Conservation (phyloP, 2,113 vertebrate species). For the Argyrosomus japonicus region DNA sequence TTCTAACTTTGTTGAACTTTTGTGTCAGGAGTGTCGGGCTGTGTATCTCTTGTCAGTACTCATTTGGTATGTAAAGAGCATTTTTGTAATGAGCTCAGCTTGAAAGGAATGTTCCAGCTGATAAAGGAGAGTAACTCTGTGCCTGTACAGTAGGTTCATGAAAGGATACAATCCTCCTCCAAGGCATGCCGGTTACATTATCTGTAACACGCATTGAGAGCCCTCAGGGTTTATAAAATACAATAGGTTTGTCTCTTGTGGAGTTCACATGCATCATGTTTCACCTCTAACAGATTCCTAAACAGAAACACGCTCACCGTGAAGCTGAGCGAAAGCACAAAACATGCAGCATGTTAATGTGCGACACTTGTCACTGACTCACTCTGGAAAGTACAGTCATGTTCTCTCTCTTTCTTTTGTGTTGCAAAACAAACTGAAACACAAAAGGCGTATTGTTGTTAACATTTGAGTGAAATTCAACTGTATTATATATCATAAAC, state of each 20-base stretch:
- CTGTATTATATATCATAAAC: neutral
- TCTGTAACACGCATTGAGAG: slow-evolving; percentile 25
- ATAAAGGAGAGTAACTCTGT: slow-evolving; percentile 14
- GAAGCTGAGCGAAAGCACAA: neutral
- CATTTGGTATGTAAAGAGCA: neutral
- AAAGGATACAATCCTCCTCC: slow-evolving; percentile 16
- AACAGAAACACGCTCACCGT: neutral
- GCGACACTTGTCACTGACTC: too few relatives aligned
- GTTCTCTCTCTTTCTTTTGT: neutral
- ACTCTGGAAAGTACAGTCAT: neutral
- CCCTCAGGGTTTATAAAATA: slow-evolving; percentile 3
- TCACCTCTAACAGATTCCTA: neutral
- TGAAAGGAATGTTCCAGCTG: slow-evolving; percentile 14
- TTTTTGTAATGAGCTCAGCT: slow-evolving; percentile 27
- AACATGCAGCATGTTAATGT: neutral
- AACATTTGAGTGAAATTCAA: neutral
- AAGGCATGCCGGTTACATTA: neutral
- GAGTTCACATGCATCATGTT: slow-evolving; percentile 18
- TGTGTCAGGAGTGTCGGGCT: neutral
- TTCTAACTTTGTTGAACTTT: neutral
- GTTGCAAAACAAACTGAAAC: neutral
- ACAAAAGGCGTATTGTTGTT: neutral
- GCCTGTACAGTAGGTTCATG: slow-evolving; percentile 3
- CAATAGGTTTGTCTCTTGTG: slow-evolving; percentile 13
- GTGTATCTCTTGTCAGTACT: neutral